These are phyloP conservation scores for Drosophila ezoana DNA, from an alignment of 2,888 invertebrate species.

Conservation along the genomic window DNA sequence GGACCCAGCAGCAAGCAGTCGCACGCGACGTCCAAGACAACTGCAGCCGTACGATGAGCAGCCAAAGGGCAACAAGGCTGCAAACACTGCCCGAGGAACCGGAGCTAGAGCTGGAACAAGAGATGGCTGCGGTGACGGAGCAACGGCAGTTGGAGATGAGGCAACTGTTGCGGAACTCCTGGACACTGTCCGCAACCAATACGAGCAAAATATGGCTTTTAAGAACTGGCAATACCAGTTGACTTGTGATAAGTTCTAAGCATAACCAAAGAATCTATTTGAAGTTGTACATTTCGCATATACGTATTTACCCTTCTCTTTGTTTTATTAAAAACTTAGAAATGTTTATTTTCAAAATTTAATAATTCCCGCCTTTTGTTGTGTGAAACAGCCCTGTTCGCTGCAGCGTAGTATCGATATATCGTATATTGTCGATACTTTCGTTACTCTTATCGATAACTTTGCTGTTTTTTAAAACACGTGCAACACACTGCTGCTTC, in stretches of 20 bases:
- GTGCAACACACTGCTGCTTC: slow-evolving; percentile 36
- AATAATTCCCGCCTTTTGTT: not conserved
- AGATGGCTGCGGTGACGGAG: slow-evolving; percentile 40
- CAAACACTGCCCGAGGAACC: slow-evolving; percentile 63
- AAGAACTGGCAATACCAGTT: slow-evolving; percentile 85
- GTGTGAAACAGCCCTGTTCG: slow-evolving; percentile 16
- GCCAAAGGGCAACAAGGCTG: slow-evolving; percentile 50
- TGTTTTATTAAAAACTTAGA: slow-evolving; percentile 13
- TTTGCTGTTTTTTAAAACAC: slow-evolving; percentile 35
- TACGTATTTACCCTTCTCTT: slow-evolving; percentile 13
- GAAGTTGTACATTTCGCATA: slow-evolving; percentile 2
- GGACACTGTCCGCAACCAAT: slow-evolving; percentile 76
- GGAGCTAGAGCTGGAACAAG: slow-evolving; percentile 47
- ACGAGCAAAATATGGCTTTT: slow-evolving; percentile 81
- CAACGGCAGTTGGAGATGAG: slow-evolving; percentile 47
- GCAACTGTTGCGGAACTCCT: slow-evolving; percentile 68
- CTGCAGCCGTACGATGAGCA: slow-evolving; percentile 72
- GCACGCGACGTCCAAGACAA: slow-evolving; percentile 70
- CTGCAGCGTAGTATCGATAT: slow-evolving; percentile 11
- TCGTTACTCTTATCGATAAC: slow-evolving; percentile 4
- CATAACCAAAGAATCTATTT: slow-evolving; percentile 43
- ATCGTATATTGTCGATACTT: slow-evolving; percentile 18
- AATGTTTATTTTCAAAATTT: not conserved
- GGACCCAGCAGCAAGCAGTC: slow-evolving; percentile 43
- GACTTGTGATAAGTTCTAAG: slow-evolving; percentile 84